Percentiles rank a stretch among this genome's conserved stretches.
Evolutionary conservation across 2,888 invertebrate species (phyloP).

Genomic region (Deladenus siricidicola): DNA sequence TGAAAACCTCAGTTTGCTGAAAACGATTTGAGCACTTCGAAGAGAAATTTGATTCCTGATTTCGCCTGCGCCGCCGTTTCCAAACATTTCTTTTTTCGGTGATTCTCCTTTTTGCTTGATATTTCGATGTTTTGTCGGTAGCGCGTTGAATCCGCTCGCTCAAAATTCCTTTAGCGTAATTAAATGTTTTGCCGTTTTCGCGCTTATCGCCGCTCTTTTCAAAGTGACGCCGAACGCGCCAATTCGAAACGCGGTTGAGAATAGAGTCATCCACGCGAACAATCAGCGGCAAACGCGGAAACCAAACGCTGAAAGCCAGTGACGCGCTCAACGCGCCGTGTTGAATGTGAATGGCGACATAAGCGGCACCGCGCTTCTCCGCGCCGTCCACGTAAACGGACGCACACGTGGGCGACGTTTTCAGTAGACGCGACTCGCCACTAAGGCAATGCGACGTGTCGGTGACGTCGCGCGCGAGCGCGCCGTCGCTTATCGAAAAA

Average conservation of each 20-base stretch:
- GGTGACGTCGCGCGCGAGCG: slow-evolving; percentile 36
- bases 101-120: too few species aligned
- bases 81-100: too few species aligned
- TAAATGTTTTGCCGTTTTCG: too few species aligned
- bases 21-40: too few species aligned
- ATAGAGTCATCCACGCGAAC: slow-evolving; percentile 28
- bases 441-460: slow-evolving; percentile 43
- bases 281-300: slow-evolving; percentile 42
- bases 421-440: slow-evolving; percentile 41
- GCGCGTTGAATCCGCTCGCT: too few species aligned
- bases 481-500: slow-evolving; percentile 28
- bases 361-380: slow-evolving; percentile 36
- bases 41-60: too few species aligned
- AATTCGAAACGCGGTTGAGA: slow-evolving; percentile 30
- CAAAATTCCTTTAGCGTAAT: too few species aligned
- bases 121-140: too few species aligned
- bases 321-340: slow-evolving; percentile 33
- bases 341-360: slow-evolving; percentile 39
- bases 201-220: too few species aligned
- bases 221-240: too few species aligned
- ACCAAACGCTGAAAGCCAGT: slow-evolving; percentile 46
- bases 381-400: slow-evolving; percentile 50
- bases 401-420: slow-evolving; percentile 47
- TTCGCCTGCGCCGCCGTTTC: too few species aligned
- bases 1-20: too few species aligned